phyloP scores from a whole-genome alignment of 2,888 invertebrate species.

The Petrolisthes manimaculis region DNA sequence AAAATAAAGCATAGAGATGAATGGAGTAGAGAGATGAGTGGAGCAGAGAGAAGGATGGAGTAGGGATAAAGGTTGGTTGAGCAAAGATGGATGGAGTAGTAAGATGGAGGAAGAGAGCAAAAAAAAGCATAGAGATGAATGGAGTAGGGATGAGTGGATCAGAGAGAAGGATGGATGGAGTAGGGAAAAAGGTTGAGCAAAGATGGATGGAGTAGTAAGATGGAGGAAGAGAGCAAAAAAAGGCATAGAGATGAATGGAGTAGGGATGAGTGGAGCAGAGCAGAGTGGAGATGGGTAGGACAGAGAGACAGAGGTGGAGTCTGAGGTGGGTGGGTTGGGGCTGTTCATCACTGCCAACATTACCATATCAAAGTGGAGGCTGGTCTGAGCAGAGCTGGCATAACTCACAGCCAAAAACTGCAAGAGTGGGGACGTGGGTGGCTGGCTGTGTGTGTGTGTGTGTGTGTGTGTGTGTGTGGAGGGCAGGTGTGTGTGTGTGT shows the following conservation, averaged over 20 bases:
- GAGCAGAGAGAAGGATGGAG: not conserved
- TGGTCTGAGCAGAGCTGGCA: too few species aligned
- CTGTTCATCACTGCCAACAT: too few species aligned
- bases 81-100: not conserved
- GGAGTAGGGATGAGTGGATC: not conserved
- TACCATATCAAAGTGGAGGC: too few species aligned
- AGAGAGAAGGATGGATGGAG: not conserved
- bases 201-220: not conserved
- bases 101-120: not conserved
- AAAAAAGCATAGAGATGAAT: not conserved
- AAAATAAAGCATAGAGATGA: not conserved
- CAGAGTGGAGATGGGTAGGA: not conserved
- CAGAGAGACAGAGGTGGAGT: not conserved
- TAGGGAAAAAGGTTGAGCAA: not conserved
- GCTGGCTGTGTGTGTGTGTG: too few species aligned
- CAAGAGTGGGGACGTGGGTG: too few species aligned
- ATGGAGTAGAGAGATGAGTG: not conserved
- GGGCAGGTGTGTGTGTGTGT: too few species aligned
- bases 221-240: too few species aligned
- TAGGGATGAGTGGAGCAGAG: not conserved
- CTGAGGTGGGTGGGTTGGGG: not conserved
- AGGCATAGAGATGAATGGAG: not conserved
- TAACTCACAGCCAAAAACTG: too few species aligned
- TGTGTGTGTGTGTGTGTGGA: too few species aligned
- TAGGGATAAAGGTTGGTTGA: not conserved